Percentiles rank a stretch among this genome's conserved stretches.
Evolutionary conservation across 2,113 vertebrate genomes (phyloP).

Genomic region (Xerus inauris): DNA sequence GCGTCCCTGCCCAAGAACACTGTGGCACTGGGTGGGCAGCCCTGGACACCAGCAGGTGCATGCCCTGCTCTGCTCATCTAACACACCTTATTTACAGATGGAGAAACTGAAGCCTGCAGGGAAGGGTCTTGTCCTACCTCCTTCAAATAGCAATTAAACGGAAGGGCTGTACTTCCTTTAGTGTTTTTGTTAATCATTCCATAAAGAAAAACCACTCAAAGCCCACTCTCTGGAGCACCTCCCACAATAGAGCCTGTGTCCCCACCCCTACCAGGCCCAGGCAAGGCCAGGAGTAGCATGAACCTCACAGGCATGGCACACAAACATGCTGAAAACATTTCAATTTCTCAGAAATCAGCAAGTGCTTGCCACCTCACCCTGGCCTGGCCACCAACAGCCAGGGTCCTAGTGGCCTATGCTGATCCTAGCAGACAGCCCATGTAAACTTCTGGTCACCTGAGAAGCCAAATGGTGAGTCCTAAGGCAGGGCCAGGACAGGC

Average conservation of each 20-base stretch:
- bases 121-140: background rate
- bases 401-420: background rate
- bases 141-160: background rate
- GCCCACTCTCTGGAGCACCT: too few relatives aligned
- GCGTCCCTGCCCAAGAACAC: background rate
- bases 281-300: background rate
- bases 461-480: accelerated
- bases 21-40: background rate
- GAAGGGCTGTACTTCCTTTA: background rate
- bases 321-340: background rate
- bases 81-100: accelerated
- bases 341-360: background rate
- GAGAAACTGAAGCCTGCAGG: background rate
- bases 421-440: accelerated
- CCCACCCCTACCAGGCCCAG: background rate
- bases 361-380: accelerated
- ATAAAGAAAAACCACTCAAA: background rate
- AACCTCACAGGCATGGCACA: background rate
- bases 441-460: background rate
- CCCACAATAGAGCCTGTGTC: accelerated
- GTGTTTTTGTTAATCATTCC: too few relatives aligned
- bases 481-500: background rate
- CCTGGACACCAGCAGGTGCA: background rate
- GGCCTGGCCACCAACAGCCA: accelerated
- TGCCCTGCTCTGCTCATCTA: background rate